Evolutionary conservation across 2,888 invertebrate species (phyloP).

Genomic region (Drosophila maculinotata): DNA sequence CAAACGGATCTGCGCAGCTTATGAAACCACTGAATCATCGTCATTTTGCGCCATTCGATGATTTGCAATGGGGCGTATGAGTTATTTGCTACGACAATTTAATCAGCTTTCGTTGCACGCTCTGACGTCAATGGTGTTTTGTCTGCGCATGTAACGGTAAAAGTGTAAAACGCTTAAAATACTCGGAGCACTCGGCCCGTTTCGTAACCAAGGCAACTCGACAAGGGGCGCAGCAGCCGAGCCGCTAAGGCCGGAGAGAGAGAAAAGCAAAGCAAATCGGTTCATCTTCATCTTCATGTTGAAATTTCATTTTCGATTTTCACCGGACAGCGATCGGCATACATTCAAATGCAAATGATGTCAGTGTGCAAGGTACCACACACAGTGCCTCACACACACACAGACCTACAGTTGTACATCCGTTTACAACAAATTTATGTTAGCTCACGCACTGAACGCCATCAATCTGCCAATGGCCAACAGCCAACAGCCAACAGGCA

Average conservation of each 20-base stretch:
- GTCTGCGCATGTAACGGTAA: conserved; percentile 58
- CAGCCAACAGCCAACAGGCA: conserved; percentile 25
- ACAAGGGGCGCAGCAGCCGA: conserved; percentile 59
- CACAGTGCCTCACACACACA: conserved; percentile 24
- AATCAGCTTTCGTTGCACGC: conserved; percentile 52
- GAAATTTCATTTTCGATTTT: conserved; percentile 69
- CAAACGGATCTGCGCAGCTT: conserved; percentile 67
- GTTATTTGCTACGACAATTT: conserved; percentile 60
- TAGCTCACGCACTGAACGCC: conserved; percentile 60
- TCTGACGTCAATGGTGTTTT: conserved; percentile 64
- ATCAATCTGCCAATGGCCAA: conserved; percentile 57
- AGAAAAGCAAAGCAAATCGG: conserved; percentile 52
- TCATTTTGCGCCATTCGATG: conserved; percentile 43
- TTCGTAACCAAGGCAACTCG: conserved; percentile 59
- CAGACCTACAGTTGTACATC: conserved; percentile 45
- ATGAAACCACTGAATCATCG: conserved; percentile 66
- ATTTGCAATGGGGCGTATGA: conserved; percentile 60
- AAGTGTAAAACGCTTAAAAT: conserved; percentile 48
- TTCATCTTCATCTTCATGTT: conserved; percentile 48
- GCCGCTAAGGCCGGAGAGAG: conserved; percentile 22
- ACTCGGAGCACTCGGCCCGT: conserved; percentile 30
- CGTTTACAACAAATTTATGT: conserved; percentile 66
- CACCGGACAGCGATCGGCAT: conserved; percentile 55
- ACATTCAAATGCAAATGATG: conserved; percentile 68
- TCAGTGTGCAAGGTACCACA: conserved; percentile 34